These are phyloP conservation scores for Aegithalos caudatus DNA, from an alignment of 2,113 vertebrate genomes.

Conservation along the genomic window DNA sequence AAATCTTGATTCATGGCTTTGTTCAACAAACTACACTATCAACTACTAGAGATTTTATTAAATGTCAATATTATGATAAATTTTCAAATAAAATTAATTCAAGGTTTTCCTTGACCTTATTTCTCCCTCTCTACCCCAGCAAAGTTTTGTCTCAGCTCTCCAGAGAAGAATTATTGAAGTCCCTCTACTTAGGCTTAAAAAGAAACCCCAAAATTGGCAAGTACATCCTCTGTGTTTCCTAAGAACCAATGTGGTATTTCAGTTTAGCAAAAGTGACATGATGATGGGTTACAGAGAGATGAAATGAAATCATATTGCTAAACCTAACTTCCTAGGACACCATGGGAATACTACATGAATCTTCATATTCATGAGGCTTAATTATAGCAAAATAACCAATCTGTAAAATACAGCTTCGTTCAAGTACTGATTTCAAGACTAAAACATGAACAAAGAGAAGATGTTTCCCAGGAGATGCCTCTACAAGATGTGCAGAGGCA, in stretches of 20 bases:
- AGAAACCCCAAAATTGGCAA: not conserved
- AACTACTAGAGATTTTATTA: not conserved
- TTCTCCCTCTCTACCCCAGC: not conserved
- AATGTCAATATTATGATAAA: not conserved
- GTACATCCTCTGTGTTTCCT: not conserved
- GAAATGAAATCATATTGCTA: slow-evolving; percentile 43
- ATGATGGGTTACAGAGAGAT: slow-evolving; percentile 32
- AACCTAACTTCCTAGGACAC: slow-evolving; percentile 27
- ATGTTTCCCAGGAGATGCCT: slow-evolving; percentile 55
- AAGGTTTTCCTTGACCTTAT: not conserved
- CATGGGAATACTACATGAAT: slow-evolving; percentile 61
- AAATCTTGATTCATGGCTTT: not conserved
- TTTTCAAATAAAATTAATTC: not conserved
- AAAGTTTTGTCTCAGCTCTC: not conserved
- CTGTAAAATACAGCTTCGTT: slow-evolving; percentile 67
- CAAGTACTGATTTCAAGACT: slow-evolving; percentile 68
- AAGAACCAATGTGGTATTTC: not conserved
- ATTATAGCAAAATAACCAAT: slow-evolving; percentile 77
- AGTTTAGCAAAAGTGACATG: slow-evolving; percentile 24
- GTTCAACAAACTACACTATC: not conserved
- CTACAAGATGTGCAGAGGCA: not conserved
- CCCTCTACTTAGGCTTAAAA: not conserved
- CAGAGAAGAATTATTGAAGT: not conserved
- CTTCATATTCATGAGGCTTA: slow-evolving; percentile 80
- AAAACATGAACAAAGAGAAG: slow-evolving; percentile 66